Base-by-base conservation (phyloP, 2,888 invertebrate species). In the Pterostichus madidus region DNA sequence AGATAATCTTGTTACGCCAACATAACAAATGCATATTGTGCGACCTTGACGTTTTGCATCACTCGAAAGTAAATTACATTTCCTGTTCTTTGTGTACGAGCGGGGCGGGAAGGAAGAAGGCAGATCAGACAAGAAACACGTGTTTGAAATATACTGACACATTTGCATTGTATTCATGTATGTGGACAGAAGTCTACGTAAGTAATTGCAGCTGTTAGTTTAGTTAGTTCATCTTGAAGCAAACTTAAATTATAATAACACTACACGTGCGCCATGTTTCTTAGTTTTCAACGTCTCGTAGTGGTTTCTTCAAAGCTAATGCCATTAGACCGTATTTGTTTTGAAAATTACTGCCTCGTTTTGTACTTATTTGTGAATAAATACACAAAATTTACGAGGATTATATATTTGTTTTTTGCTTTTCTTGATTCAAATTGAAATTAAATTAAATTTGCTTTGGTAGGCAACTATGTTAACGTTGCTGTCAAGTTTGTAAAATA, bases 31-130 rank as follows among this genome's bases (percentile, higher is more conserved):
- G 17, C 71, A 71, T 10, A 31, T 59, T 59, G 17, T 68, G 10
- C 59, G 71, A 46, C 71, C 71, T 71, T 71, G 71, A 5, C 49
- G 46, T 46, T 68, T 35, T 15, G 15, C 68, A 68, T 49, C n/a
- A 44, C 71, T 15, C 1, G 11, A 75, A 75, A 75, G 52, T 75
- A 75, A 75, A 75, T 75, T 75, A 52, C 71, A 71, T 71, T 75
- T 49, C 75, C 52, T 32, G 46, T 71, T 71, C 46, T 71, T 44
- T 71, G 71, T 71, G 13, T 8, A 17, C 24, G 15, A 13, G 24
- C 2, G 24, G 10, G 15, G 39, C n/a, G n/a, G n/a, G n/a, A n/a
- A n/a, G 68, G 24, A 15, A 31, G 17, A 11, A 32, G 7, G 24
- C 8, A 31, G 53, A 31, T 24, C 32, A 75, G 52, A 75, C 32